Evolutionary conservation across 2,797 vertebrate genomes (phyloP), one percentile per base, ranked within the genome.

Genomic region (Tolypeutes matacus): DNA sequence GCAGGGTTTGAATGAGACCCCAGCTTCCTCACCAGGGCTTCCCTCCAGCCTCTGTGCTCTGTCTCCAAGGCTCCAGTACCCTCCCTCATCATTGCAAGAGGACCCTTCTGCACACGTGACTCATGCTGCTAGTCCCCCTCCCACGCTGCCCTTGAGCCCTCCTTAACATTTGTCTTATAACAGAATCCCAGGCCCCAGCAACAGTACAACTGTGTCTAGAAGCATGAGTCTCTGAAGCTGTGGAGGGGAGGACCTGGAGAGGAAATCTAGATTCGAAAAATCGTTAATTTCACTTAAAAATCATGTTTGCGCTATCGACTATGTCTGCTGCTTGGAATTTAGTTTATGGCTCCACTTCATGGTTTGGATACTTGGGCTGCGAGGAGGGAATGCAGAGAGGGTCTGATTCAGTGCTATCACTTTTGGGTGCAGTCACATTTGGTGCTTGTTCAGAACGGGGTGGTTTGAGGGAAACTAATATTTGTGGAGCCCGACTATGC

Each of bases 241-340:
- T 49, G 69, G 72, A 89, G n/a, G 62, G 51, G 95, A 96, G 77
- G 73, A 58, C 91, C 69, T 0, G 9, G 73, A 87, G 86, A 97
- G 86, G 92, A 97, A 96, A 97, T 97, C 97, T 91, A 97, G 96
- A 96, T 89, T 95, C 0, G 1, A 95, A 97, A 97, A 97, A 97
- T 97, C 95, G 0, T 97, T 97, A 96, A 97, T 97, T 97, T 97
- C 96, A 96, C 97, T 97, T 97, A 97, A 97, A 97, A 97, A 94
- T 95, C 95, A 96, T 69, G 3, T 95, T 94, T 56, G 69, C 36
- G 80, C 81, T 96, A 97, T 97, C 87, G 97, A 97, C 96, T 97
- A 1, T 87, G 77, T 86, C 67, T 86, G 89, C 89, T 83, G 91
- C 89, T 96, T 96, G 86, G 91, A 73, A 93, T 94, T 96, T 96